Evolutionary conservation across 1,140 invertebrate species (phyloP), one percentile per base, ranked within the genome.

Genomic region (Xylocopa sonorina): DNA sequence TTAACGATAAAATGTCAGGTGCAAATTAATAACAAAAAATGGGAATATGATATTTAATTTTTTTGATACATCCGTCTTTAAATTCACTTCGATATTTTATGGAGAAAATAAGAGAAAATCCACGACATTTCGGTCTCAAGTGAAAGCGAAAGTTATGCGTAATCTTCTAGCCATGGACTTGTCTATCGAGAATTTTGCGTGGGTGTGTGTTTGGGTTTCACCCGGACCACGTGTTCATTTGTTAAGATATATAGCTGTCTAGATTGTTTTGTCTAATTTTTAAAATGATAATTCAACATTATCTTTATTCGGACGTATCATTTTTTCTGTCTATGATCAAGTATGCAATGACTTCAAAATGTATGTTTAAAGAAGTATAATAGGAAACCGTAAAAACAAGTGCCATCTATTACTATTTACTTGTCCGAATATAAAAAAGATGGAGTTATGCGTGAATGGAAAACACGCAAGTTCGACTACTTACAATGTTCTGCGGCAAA

Each of bases 131-230:
- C 53, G 64, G 2, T 72, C 43, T 69, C 73, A 21, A 29, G 48
- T 48, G 84, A 81, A 85, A 85, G 64, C 41, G 74, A 43, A 53
- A 62, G 46, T 21, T 80, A 41, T 32, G 78, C 46, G 51, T 57
- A 62, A 78, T 83, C 84, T 87, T 74, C 80, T 72, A 80, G 66
- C 83, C 82, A 82, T 82, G 78, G 86, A 79, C 53, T 57, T 80
- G 82, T 89, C 83, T 85, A 66, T 66, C 48, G 82, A 84, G 82
- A 87, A 82, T 83, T 88, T 63, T 66, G 84, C 80, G 88, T 89
- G 86, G 88, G 88, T 66, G 88, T 85, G 43, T 89, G 88, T 89
- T 89, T 89, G 83, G 85, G 83, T 85, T 66, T 60, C 27, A 24
- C 27, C 67, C 21, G 18, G 55, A 34, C 51, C 88, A 89, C 88